Conservation (phyloP, 2,797 vertebrate genomes). For the Brachyrhaphis roseni region DNA sequence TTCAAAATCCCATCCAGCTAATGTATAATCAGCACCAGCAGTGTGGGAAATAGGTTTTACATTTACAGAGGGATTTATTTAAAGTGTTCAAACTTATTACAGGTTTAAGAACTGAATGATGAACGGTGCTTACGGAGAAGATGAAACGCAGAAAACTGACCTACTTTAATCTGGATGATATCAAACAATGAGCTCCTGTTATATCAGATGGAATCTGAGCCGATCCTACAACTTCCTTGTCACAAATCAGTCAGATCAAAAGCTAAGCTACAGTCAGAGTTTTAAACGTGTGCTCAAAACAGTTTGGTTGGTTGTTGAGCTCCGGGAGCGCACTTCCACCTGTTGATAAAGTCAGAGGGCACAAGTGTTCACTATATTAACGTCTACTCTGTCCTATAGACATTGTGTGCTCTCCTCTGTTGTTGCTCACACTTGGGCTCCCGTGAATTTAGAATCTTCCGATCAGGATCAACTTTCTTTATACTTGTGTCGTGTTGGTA, state of each 20-base stretch:
- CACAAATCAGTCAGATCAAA: neutral
- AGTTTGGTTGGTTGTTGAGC: too few species aligned
- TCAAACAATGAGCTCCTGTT: neutral
- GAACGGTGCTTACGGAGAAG: neutral
- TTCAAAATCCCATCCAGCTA: neutral
- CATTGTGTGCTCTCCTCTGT: too few species aligned
- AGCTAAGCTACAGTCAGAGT: neutral
- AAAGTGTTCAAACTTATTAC: neutral
- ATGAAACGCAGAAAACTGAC: neutral
- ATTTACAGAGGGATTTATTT: neutral
- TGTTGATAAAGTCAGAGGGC: too few species aligned
- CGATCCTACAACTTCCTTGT: neutral
- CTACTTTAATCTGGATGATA: neutral
- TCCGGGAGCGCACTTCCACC: too few species aligned
- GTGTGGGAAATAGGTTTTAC: neutral
- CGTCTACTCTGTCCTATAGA: too few species aligned
- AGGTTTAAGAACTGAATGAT: neutral
- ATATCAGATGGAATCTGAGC: neutral
- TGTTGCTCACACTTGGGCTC: too few species aligned
- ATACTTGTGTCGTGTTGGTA: too few species aligned
- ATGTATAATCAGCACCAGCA: neutral
- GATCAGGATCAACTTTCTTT: too few species aligned
- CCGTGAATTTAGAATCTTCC: too few species aligned
- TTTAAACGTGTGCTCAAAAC: neutral
- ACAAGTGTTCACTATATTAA: too few species aligned